These are phyloP conservation scores for Ephestia elutella DNA, from an alignment of 1,140 invertebrate species.

Conservation along the genomic window DNA sequence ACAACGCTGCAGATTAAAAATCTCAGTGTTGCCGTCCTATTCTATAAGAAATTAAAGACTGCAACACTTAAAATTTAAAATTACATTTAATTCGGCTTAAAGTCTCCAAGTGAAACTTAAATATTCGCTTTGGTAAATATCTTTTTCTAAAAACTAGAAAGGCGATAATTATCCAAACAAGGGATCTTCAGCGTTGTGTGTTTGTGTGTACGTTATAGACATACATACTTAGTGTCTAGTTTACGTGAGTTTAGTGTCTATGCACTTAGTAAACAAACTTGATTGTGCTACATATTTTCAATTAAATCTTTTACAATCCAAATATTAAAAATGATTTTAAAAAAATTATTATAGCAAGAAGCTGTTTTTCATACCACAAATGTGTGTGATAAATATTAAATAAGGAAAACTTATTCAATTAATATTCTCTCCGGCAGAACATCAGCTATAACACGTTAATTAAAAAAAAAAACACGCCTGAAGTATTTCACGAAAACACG, in stretches of 20 bases:
- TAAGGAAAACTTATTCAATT: no score
- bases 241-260: background rate
- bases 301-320: no score
- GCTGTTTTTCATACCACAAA: no score
- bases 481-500: no score
- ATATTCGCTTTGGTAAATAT: slow-evolving; percentile 1
- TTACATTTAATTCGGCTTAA: background rate
- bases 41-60: background rate
- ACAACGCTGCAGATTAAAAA: background rate
- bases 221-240: slow-evolving; percentile 2
- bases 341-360: background rate
- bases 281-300: no score
- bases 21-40: background rate
- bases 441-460: no score
- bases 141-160: background rate
- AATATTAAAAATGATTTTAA: no score
- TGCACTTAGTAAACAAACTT: background rate
- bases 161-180: background rate
- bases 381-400: no score
- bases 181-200: background rate
- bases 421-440: no score
- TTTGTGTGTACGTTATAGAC: background rate
- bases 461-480: no score
- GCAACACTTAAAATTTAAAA: background rate
- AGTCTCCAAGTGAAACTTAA: background rate